Evolutionary conservation across 2,888 invertebrate species (phyloP).

Genomic region (Encarsia formosa): DNA sequence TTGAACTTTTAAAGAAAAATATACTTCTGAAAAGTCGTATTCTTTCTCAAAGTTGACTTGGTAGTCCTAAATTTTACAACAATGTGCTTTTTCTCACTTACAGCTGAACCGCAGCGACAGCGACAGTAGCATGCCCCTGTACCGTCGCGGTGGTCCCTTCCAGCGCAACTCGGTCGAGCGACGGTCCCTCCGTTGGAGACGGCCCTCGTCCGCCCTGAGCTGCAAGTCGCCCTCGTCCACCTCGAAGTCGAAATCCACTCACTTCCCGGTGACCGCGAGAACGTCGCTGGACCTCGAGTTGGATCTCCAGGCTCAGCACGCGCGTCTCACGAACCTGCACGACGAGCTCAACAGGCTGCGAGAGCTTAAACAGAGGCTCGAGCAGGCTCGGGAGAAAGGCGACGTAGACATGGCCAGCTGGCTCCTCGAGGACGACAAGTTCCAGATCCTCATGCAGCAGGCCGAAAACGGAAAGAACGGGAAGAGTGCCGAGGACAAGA

Average conservation of each 20-base stretch:
- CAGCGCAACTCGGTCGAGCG: slow-evolving; percentile 87
- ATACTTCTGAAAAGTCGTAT: too few species aligned
- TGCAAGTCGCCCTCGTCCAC: slow-evolving; percentile 51
- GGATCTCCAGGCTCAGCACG: slow-evolving; percentile 89
- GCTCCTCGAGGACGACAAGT: slow-evolving; percentile 82
- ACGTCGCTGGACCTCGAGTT: slow-evolving; percentile 90
- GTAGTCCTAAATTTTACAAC: too few species aligned
- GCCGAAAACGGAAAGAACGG: slow-evolving; percentile 55
- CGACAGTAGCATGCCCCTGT: slow-evolving; percentile 92
- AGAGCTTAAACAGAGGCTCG: slow-evolving; percentile 75
- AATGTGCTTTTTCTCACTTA: too few species aligned
- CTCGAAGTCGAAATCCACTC: slow-evolving; percentile 52
- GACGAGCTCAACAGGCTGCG: slow-evolving; percentile 79
- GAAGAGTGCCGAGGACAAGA: slow-evolving; percentile 62
- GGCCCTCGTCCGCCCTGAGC: slow-evolving; percentile 54
- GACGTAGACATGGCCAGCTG: slow-evolving; percentile 80
- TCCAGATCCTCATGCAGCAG: slow-evolving; percentile 67
- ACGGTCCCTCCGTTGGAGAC: slow-evolving; percentile 78
- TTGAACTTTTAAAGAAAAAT: too few species aligned
- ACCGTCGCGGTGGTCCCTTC: slow-evolving; percentile 74
- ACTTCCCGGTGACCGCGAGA: slow-evolving; percentile 62
- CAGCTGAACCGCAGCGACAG: slow-evolving; percentile 93
- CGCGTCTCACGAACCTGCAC: slow-evolving; percentile 74
- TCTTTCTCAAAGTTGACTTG: neutral
- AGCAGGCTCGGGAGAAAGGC: slow-evolving; percentile 78